These are phyloP conservation scores for Cyphomyrus discorhynchus DNA, from an alignment of 2,113 vertebrate species.

Conservation along the genomic window DNA sequence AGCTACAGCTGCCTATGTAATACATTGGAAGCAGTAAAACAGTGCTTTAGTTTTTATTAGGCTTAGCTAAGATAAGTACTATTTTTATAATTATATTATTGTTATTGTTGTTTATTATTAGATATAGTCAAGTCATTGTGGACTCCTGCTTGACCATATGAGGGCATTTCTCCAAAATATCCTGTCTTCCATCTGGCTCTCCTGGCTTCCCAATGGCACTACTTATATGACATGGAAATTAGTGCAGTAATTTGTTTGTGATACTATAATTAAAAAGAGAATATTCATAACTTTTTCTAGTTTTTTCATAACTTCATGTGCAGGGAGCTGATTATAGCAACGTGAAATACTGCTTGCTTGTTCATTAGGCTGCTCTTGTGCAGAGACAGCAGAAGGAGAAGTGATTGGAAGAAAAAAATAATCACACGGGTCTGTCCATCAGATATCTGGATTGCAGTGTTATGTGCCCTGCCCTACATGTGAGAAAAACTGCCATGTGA, in stretches of 20 bases:
- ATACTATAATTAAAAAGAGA: neutral
- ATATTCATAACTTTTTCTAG: neutral
- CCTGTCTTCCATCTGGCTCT: neutral
- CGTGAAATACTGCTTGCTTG: neutral
- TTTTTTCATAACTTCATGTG: neutral
- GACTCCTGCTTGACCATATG: neutral
- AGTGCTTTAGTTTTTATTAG: neutral
- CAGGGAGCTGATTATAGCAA: neutral
- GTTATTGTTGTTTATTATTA: neutral
- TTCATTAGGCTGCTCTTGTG: neutral
- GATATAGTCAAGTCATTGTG: neutral
- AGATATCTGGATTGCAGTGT: neutral
- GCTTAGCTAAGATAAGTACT: neutral
- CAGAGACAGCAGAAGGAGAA: neutral
- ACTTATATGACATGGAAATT: neutral
- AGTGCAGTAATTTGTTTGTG: neutral
- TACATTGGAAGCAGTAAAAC: slow-evolving; percentile 42
- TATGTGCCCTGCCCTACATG: neutral
- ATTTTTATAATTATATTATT: neutral
- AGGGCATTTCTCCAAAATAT: neutral
- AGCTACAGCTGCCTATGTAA: slow-evolving; percentile 33
- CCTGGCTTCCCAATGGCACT: neutral
- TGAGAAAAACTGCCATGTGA: neutral
- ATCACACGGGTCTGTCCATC: neutral
- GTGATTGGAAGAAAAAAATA: too few relatives aligned